Percentiles rank a stretch among this genome's conserved stretches.
Conservation (phyloP, 2,113 vertebrate species). For the Perca flavescens region DNA sequence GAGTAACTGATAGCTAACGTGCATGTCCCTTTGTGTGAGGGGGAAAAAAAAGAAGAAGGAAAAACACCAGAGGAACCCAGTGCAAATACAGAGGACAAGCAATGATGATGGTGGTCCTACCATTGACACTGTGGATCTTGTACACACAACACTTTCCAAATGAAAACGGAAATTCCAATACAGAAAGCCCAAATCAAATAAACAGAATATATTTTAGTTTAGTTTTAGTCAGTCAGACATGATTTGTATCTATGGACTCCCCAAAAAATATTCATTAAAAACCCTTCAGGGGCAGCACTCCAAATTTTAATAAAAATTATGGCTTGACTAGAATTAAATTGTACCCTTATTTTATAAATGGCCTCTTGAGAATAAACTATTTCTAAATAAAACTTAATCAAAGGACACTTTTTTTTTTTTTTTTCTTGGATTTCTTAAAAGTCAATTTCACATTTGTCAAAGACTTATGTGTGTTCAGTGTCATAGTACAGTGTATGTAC, state of each 20-base stretch:
- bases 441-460: background rate
- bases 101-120: too few species aligned
- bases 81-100: too few species aligned
- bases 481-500: background rate
- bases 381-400: background rate
- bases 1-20: background rate
- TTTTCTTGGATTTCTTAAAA: background rate
- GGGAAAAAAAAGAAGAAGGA: background rate
- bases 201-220: background rate
- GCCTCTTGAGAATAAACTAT: background rate
- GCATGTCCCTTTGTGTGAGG: background rate
- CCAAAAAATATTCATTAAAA: background rate
- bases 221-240: background rate
- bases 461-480: background rate
- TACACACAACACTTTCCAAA: background rate
- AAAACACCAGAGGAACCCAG: background rate
- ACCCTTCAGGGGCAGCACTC: background rate
- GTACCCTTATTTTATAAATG: background rate
- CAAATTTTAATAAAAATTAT: constrained; percentile 12
- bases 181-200: background rate
- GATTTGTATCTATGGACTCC: constrained; percentile 4
- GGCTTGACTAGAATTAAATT: background rate
- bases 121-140: background rate
- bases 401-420: background rate
- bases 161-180: background rate